Base-by-base conservation (phyloP, 2,113 vertebrate genomes). In the Ammodytes dubius region DNA sequence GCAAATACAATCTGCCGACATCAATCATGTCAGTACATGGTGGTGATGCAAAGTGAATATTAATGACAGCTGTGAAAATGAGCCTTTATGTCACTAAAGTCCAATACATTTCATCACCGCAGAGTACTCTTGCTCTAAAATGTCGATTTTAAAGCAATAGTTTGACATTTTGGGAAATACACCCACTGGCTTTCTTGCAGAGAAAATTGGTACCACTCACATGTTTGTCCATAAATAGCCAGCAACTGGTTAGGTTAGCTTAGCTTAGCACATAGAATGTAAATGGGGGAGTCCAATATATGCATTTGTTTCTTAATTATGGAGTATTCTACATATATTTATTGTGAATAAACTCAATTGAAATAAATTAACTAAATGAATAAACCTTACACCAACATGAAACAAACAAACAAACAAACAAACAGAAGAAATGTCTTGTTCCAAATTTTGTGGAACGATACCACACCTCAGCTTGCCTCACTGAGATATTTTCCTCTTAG, bases 11-110 rank as follows among this genome's bases (percentile, higher is more conserved):
- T 78, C 58, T 82, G 74, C 14, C 5, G 5, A 50, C 46, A 83
- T 81, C 76, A 87, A 77, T 85, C 75, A 71, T 42, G 39, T 71
- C 57, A 80, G 61, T 65, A 78, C 54, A 9, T 10, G 13, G 66
- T 5, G 5, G n/a, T 42, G 67, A 64, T 50, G 52, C 19, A 56
- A 61, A 53, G 12, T 19, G 72, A 86, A 84, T 77, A 59, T 19
- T 88, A 76, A 90, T 53, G 35, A 6, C n/a, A 46, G 15, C 10
- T 73, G 5, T 61, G 19, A 64, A 60, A 66, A 49, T 19, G 9
- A 53, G 17, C 37, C 39, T 81, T 47, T 45, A 2, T 69, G 56
- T 42, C 17, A 5, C 2, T 63, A 5, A 60, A 69, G 35, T 71
- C 27, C 7, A 19, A 66, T 6, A 3, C 59, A 52, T 35, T 87